Evolutionary conservation across 2,797 vertebrate genomes (phyloP), one percentile per base, ranked within the genome.

Genomic region (Myotis pilosus): DNA sequence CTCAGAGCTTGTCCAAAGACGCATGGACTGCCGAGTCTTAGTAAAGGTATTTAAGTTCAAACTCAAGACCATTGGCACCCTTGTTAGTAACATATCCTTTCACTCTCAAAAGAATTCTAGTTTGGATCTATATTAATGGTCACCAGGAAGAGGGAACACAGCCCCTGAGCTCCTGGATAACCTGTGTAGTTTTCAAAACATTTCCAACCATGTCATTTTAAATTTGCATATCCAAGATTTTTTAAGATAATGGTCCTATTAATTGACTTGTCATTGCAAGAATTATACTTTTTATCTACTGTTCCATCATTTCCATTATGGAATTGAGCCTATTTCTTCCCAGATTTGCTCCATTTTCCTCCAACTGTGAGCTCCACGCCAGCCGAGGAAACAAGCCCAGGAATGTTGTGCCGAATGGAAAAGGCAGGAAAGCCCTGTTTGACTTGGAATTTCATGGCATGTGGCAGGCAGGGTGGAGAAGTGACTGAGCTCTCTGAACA

Each of bases 341-440:
- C 60, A 38, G 11, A 1, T 55, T 36, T 55, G 81, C 75, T 88
- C 69, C 7, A 0, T 38, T 80, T 87, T 38, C 79, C 80, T 93
- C 79, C 49, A 1, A 80, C 57, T 68, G 30, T 11, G 82, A 76
- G 55, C 64, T 69, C 71, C 33, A 4, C 17, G 33, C 94, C 82
- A 49, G 71, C 87, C 41, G 11, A 16, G 47, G 79, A 82, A 94
- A 89, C 38, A 15, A 89, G 69, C 23, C 87, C 44, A 49, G 88
- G 90, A 93, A 87, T 64, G 84, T 36, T 36, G 71, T 19, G 17
- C 30, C 8, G 6, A 84, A 72, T 68, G 69, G 38, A 81, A 91
- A 93, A 81, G 51, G 87, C 94, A 94, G 95, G 76, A 92, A 94
- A 95, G 55, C 3, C 5, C 95, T 89, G 74, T 85, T 92, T 92